Base-by-base conservation (phyloP, 2,888 invertebrate genomes). In the Gastrophysa polygoni region DNA sequence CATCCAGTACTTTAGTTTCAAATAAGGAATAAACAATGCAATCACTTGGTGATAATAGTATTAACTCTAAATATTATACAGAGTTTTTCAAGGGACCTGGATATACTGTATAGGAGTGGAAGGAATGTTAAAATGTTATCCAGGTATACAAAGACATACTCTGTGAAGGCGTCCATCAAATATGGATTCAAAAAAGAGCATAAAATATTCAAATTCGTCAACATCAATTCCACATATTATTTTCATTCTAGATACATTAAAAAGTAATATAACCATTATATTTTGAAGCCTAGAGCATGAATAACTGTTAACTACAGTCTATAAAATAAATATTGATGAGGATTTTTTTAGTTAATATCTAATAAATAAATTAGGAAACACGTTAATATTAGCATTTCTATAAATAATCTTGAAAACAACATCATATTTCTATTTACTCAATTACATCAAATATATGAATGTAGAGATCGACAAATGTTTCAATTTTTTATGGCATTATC, bases 221-320 rank as follows among this genome's bases (percentile, higher is more conserved):
- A 54, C 54, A 54, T 54, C 54, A 54, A 54, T 54, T 54, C 54
- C 54, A 54, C 24, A 24, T 17, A 54, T 32, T 24, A 54, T 43
- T 16, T 38, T 38, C 6, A 38, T 14, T 7, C 14, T n/a, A 14
- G 38, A 4, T 14, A 38, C 38, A 38, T 38, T 38, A 8, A 14
- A 38, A 38, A 38, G 7, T 24, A 24, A 32, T 38, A 38, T 38
- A 38, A 38, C 14, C n/a, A 38, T 38, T 6, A 14, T 10, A 11
- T 32, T 7, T 11, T 11, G 14, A 38, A 38, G 14, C n/a, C 38
- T 14, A 38, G n/a, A 10, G 10, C 1, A 38, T 38, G n/a, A 10
- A 38, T 38, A 38, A 38, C 14, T 7, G 14, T 38, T 2, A 38
- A 38, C 14, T 38, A 38, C 14, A 38, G 7, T 11, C 14, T 14